These are phyloP conservation scores for Ruditapes philippinarum DNA, from an alignment of 1,140 invertebrate genomes.

Conservation along the genomic window DNA sequence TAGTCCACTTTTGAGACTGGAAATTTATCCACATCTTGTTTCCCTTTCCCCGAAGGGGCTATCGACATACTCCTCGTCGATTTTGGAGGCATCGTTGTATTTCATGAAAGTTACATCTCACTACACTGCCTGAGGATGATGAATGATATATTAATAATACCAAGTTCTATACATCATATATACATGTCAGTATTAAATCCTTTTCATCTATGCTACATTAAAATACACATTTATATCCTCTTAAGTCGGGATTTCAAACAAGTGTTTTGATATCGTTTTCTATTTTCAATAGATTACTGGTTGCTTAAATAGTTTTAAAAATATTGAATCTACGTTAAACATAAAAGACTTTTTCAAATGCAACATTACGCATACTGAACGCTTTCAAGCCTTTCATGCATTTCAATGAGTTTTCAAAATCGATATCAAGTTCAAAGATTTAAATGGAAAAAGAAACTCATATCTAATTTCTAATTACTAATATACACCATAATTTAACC, in stretches of 20 bases:
- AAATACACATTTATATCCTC: not conserved
- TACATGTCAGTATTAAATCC: not conserved
- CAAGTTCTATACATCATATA: not conserved
- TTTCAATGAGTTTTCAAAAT: conserved; percentile 15
- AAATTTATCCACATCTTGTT: conserved; percentile 23
- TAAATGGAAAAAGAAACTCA: not conserved
- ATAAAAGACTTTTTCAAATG: conserved; percentile 7
- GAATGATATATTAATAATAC: not conserved
- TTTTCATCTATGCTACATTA: not conserved
- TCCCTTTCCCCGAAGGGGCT: conserved; percentile 4
- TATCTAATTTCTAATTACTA: not conserved
- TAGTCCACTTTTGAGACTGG: conserved; percentile 56
- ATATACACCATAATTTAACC: not conserved
- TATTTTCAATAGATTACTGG: not conserved
- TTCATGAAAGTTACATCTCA: not conserved
- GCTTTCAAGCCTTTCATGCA: not conserved
- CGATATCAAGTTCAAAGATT: not conserved
- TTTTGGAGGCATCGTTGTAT: not conserved
- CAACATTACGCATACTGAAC: not conserved
- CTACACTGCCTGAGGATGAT: not conserved
- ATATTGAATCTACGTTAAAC: not conserved
- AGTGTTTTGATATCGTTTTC: not conserved
- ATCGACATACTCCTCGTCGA: conserved; percentile 1
- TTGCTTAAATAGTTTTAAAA: not conserved
- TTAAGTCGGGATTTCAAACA: no score